phyloP scores from a whole-genome alignment of 2,113 vertebrate genomes.

The Origma solitaria region DNA sequence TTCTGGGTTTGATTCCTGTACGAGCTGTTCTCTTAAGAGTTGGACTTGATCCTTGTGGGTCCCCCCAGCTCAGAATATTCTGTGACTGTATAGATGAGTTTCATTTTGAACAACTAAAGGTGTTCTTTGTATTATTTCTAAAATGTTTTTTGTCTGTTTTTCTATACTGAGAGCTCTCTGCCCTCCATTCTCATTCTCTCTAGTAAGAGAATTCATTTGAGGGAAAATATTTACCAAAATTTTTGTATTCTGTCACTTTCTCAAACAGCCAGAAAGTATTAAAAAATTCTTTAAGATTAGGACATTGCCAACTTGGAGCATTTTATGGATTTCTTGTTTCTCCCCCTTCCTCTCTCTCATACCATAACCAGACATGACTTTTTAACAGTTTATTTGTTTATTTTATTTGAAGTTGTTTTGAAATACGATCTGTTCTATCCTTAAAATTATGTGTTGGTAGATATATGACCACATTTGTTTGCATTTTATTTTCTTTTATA shows the following conservation, averaged over 20 bases:
- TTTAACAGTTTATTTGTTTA: slow-evolving; percentile 37
- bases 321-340: background rate
- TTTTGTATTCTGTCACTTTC: background rate
- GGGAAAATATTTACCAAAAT: background rate
- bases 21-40: background rate
- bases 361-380: background rate
- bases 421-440: background rate
- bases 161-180: background rate
- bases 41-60: too few relatives aligned
- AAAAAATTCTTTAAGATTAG: background rate
- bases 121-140: background rate
- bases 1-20: background rate
- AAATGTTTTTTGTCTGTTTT: background rate
- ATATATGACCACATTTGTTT: slow-evolving; percentile 26
- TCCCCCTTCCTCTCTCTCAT: background rate
- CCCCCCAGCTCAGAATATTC: background rate
- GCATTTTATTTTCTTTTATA: background rate
- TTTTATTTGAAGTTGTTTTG: background rate
- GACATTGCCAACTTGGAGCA: background rate
- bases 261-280: background rate
- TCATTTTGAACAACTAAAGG: background rate
- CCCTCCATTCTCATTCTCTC: background rate
- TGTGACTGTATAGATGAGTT: background rate
- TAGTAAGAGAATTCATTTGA: background rate
- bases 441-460: background rate